A percentile compares a stretch with the other conserved stretches of the same genome.
These are phyloP conservation scores for Sesamia nonagrioides DNA, from an alignment of 1,140 invertebrate species.

Conservation along the genomic window DNA sequence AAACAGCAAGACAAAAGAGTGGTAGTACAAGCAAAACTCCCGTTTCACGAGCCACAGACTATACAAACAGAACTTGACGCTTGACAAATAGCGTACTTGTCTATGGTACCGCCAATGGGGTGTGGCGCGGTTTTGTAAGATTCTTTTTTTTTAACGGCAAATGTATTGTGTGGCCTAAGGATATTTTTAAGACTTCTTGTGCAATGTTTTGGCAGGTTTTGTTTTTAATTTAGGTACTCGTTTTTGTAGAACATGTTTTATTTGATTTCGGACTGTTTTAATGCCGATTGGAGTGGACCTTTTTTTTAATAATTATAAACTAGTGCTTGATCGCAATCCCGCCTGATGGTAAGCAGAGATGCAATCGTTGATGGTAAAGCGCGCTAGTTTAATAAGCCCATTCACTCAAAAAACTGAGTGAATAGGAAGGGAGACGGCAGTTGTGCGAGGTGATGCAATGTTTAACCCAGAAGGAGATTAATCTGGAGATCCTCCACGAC, in stretches of 20 bases:
- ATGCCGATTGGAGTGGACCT: too few relatives aligned
- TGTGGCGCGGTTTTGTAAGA: constrained; percentile 26
- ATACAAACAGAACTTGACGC: constrained; percentile 38
- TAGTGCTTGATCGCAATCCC: too few relatives aligned
- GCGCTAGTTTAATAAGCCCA: too few relatives aligned
- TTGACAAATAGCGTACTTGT: constrained; percentile 45
- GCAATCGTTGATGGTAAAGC: too few relatives aligned
- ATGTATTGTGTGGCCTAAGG: neutral
- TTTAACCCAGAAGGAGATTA: too few relatives aligned
- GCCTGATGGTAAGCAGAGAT: too few relatives aligned
- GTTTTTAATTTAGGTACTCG: neutral
- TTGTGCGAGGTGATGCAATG: too few relatives aligned
- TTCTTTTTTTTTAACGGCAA: constrained; percentile 16
- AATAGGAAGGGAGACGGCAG: too few relatives aligned
- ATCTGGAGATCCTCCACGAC: too few relatives aligned
- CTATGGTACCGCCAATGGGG: constrained; percentile 44
- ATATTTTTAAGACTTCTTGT: neutral
- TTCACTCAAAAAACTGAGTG: too few relatives aligned
- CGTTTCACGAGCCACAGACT: constrained; percentile 26
- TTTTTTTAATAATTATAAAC: too few relatives aligned
- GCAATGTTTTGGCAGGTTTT: neutral
- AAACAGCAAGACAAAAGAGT: constrained; percentile 28
- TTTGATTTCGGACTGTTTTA: too few relatives aligned
- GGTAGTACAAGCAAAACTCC: constrained; percentile 24
- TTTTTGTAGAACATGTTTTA: neutral